Percentiles rank a stretch among this genome's conserved stretches.
Evolutionary conservation across 2,888 invertebrate species (phyloP).

Genomic region (Imbricaverruca yamaguchii): DNA sequence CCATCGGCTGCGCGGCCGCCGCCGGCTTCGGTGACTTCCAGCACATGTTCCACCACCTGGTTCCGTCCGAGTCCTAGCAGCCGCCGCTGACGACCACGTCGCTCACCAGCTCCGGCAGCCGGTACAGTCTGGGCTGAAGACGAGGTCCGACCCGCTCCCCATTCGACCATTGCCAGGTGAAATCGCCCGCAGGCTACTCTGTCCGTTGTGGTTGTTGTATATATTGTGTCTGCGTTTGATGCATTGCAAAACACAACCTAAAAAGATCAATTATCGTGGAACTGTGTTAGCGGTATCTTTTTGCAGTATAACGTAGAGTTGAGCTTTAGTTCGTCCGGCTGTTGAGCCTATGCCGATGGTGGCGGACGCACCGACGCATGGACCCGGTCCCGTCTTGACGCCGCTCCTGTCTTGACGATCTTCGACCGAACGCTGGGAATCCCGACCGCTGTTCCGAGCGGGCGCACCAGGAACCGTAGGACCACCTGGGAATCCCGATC

Average conservation of each 20-base stretch:
- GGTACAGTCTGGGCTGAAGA: neutral
- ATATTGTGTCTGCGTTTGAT: conserved; percentile 14
- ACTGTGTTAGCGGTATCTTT: conserved; percentile 14
- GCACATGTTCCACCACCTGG: conserved; percentile 18
- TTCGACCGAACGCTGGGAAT: neutral
- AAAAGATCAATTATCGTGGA: conserved; percentile 9
- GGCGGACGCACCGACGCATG: neutral
- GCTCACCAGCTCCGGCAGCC: neutral
- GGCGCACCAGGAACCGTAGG: neutral
- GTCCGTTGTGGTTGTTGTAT: conserved; percentile 16
- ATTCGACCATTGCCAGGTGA: neutral
- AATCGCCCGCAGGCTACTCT: neutral
- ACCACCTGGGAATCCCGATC: neutral
- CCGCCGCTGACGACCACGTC: too few species aligned
- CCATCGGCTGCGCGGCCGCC: neutral
- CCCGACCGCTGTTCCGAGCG: neutral
- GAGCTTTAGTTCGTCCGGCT: neutral
- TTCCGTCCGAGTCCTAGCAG: conserved; percentile 15
- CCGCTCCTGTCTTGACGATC: neutral
- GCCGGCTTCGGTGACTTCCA: conserved; percentile 3
- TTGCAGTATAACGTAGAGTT: neutral
- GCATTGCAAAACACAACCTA: conserved; percentile 14
- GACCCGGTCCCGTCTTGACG: neutral
- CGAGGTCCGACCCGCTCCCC: neutral
- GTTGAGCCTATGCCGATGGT: neutral